Conservation (phyloP, 2,113 vertebrate species). For the Orthonyx spaldingii region DNA sequence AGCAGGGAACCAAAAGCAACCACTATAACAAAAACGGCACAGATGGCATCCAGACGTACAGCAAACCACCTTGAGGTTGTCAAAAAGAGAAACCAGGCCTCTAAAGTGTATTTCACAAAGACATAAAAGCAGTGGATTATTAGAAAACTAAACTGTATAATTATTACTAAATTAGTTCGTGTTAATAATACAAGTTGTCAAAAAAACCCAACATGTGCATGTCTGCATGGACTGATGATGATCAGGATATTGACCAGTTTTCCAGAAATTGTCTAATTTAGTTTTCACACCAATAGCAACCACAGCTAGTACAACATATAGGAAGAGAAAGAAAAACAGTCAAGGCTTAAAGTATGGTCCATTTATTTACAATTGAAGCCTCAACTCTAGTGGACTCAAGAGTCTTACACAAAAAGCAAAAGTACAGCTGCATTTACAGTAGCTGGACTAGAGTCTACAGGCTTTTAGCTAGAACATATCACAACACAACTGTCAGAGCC, state of each 20-base stretch:
- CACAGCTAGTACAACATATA: neutral
- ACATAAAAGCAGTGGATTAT: neutral
- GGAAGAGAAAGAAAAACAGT: neutral
- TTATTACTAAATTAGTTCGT: neutral
- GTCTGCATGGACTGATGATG: neutral
- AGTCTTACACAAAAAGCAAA: neutral
- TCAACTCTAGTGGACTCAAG: neutral
- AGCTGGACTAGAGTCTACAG: neutral
- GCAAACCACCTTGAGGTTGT: slow-evolving; percentile 94
- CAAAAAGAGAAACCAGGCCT: slow-evolving; percentile 94
- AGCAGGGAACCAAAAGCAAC: slow-evolving; percentile 85
- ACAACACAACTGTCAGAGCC: neutral
- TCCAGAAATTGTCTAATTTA: neutral
- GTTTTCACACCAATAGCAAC: neutral
- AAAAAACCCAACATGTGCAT: accelerated
- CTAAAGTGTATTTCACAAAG: slow-evolving; percentile 64
- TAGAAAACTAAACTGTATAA: neutral
- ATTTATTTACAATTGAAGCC: neutral
- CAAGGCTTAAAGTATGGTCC: neutral
- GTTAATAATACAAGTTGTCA: neutral
- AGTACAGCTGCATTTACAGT: neutral
- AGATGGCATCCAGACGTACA: slow-evolving; percentile 91
- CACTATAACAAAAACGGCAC: slow-evolving; percentile 85
- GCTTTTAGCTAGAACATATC: neutral
- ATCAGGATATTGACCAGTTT: neutral